A percentile compares a stretch with the other conserved stretches of the same genome.
Conservation (phyloP, 2,797 vertebrate genomes). For the Squalus acanthias region DNA sequence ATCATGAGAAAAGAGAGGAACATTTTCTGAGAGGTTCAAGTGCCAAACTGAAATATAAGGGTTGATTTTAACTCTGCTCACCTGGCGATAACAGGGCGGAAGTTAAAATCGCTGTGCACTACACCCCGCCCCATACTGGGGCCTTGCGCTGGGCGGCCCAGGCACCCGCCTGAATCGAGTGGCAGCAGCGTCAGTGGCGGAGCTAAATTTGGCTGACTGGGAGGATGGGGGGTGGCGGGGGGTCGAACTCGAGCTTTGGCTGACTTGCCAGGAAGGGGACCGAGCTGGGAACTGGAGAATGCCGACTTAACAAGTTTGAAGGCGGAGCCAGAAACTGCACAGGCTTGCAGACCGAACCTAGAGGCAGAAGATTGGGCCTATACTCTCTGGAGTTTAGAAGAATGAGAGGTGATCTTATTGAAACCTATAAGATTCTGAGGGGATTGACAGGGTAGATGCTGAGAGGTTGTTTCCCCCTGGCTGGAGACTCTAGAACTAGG, state of each 20-base stretch:
- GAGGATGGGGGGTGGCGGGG: too few relatives aligned
- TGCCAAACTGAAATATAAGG: neutral
- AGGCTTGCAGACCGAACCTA: neutral
- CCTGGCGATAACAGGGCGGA: neutral
- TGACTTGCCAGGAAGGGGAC: neutral
- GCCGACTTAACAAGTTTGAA: neutral
- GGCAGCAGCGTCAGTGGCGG: neutral
- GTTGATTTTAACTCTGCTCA: neutral
- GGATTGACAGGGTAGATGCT: too few relatives aligned
- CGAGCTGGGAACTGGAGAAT: neutral
- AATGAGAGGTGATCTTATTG: too few relatives aligned
- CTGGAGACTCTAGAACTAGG: too few relatives aligned
- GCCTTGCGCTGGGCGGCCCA: neutral
- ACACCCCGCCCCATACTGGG: neutral
- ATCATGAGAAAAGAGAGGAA: neutral
- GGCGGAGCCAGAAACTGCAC: neutral
- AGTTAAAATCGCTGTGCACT: neutral
- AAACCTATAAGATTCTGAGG: too few relatives aligned
- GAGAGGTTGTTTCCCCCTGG: too few relatives aligned
- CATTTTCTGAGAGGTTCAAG: neutral
- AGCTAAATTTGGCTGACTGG: neutral
- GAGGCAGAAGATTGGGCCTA: neutral
- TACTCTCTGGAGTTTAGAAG: too few relatives aligned
- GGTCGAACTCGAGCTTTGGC: too few relatives aligned
- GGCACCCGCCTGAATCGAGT: neutral